Evolutionary conservation across 2,888 invertebrate species (phyloP), one percentile per base, ranked within the genome.

Genomic region (Ichneumoninae sp.): DNA sequence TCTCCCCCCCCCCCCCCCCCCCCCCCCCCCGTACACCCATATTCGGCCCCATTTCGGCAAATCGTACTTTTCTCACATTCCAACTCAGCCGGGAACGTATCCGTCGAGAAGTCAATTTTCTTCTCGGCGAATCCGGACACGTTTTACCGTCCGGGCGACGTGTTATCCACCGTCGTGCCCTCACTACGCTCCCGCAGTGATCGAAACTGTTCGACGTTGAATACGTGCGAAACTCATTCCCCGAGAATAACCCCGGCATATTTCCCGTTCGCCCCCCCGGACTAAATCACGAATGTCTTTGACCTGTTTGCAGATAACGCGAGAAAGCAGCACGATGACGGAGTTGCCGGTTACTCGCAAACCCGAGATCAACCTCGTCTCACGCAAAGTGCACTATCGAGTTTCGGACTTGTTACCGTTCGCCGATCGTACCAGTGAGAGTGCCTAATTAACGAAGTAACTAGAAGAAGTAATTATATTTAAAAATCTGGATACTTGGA

Each of bases 241-340:
- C n/a, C 22, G 26, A 60, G 66, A 36, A 26, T 22, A 66, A 76
- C 22, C 72, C 65, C 5, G 16, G 30, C n/a, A 33, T 13, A 4
- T 13, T 57, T 33, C 33, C 22, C 0, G 16, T 47, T 47, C 16
- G 44, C 44, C 44, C 62, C 44, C 36, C 36, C 70, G 62, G 40
- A 77, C 60, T 77, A 74, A 80, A 83, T 62, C 22, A 57, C 80
- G 52, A 86, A 75, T 88, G 74, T 89, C 83, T 87, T 77, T 86
- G 50, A 78, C 80, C 85, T 92, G 87, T 89, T 93, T 92, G n/a
- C 92, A 93, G 92, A 92, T 92, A 89, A 83, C 88, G 83, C 44
- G 44, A 47, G 26, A 88, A 88, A 86, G 87, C 90, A 87, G 88
- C 89, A 90, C 91, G 90, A 91, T 86, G 88, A 72, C 83, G 47